Evolutionary conservation across 2,797 vertebrate species (phyloP), one percentile per base, ranked within the genome.

Genomic region (Jordanella pulchra): DNA sequence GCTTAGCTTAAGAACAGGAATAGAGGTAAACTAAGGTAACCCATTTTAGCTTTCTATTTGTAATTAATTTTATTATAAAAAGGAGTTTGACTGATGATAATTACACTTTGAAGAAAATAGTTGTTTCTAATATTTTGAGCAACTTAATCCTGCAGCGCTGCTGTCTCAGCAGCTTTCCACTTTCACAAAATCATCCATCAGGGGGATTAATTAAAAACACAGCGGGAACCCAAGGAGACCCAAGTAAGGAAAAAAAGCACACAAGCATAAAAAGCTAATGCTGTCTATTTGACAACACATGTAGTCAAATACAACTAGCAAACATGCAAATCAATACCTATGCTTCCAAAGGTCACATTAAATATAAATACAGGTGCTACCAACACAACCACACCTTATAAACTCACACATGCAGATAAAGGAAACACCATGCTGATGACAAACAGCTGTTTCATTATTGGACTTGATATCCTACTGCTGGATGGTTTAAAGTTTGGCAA

Each of bases 141-240:
- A 17, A 4, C n/a, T 67, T 67, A 23, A n/a, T 23, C 28, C 65
- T 66, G 47, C 28, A 23, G 60, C 13, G 4, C 60, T 42, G 60
- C 35, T 15, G 13, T 42, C 39, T 44, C 60, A 63, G 39, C 35
- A 44, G 60, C 39, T 63, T 25, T 63, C 42, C 60, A 25, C 60
- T 7, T 42, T 44, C 60, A 63, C 60, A 61, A 35, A n/a, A 42
- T 63, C 60, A 25, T 63, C n/a, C 23, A 3, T 44, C 60, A 42
- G 60, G 60, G 35, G 60, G 23, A 63, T 63, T 63, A 63, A 63
- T 63, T 63, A 63, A 63, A 44, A 63, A 63, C 58, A 42, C 60
- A 63, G 35, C 60, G 3, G 42, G 35, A 63, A 25, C 35, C 23
- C 3, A 1, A 63, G 39, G 60, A 63, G 60, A 15, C 23, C 35